Evolutionary conservation across 2,888 invertebrate genomes (phyloP).

Genomic region (Yponomeuta malinellus): DNA sequence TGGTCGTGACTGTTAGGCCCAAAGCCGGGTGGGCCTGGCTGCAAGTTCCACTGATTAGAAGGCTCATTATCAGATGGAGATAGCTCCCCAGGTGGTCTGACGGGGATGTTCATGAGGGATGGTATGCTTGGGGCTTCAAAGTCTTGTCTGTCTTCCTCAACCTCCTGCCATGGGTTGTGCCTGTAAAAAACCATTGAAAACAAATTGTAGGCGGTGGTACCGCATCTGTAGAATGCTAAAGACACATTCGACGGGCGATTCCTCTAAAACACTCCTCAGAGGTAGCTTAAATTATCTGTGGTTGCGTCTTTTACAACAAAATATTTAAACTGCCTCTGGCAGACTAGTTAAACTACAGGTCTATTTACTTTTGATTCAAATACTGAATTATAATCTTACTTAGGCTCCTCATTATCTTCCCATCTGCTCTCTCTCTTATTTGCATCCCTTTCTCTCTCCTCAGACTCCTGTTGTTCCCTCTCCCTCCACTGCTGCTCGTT

Average conservation of each 20-base stretch:
- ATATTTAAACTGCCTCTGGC: no score
- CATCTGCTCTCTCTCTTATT: slow-evolving; percentile 13
- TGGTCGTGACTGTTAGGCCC: slow-evolving; percentile 21
- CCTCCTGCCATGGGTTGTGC: not conserved
- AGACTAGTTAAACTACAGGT: no score
- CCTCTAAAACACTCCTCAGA: no score
- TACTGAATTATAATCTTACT: not conserved
- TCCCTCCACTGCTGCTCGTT: slow-evolving; percentile 19
- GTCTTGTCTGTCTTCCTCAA: slow-evolving; percentile 46
- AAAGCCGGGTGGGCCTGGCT: slow-evolving; percentile 12
- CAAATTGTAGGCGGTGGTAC: not conserved
- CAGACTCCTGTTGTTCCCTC: slow-evolving; percentile 9
- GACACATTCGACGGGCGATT: no score
- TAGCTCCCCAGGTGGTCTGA: slow-evolving; percentile 45
- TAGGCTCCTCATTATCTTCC: not conserved
- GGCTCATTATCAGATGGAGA: slow-evolving; percentile 35
- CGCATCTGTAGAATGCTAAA: not conserved
- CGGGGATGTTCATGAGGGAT: slow-evolving; percentile 56
- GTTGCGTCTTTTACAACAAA: no score
- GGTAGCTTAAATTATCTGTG: no score
- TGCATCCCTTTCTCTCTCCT: slow-evolving; percentile 21
- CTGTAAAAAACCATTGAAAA: not conserved
- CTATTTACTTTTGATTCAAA: no score
- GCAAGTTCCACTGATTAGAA: slow-evolving; percentile 40
- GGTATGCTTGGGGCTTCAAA: slow-evolving; percentile 41